Conservation (phyloP, 2,113 vertebrate species). For the Istiophorus platypterus region DNA sequence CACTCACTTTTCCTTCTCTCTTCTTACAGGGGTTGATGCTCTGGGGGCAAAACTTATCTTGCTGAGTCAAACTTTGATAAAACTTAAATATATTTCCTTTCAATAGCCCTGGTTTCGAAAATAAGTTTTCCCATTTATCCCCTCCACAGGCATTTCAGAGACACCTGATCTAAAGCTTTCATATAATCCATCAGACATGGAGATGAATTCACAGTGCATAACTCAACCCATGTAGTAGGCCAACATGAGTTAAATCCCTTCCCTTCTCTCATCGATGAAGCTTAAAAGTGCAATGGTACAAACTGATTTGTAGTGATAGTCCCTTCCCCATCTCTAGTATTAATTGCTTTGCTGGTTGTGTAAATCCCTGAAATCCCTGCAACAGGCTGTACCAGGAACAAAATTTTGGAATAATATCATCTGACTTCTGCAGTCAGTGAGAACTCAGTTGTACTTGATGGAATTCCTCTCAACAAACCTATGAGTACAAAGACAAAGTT, state of each 20-base stretch:
- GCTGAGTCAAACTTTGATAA: not conserved
- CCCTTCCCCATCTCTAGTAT: not conserved
- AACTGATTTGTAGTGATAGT: not conserved
- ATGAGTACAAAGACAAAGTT: too few relatives aligned
- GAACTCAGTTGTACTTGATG: too few relatives aligned
- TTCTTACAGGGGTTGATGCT: not conserved
- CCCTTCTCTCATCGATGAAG: not conserved
- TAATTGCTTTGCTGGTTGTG: not conserved
- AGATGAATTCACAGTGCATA: not conserved
- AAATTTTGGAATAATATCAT: not conserved
- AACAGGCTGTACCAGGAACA: not conserved
- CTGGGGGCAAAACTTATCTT: not conserved
- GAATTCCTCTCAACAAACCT: too few relatives aligned
- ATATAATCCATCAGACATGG: not conserved
- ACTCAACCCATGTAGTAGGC: not conserved
- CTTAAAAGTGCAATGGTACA: not conserved
- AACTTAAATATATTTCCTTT: conserved; percentile 21
- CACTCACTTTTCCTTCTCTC: not conserved
- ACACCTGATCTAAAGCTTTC: not conserved
- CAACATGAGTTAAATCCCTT: not conserved
- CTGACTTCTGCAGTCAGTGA: not conserved
- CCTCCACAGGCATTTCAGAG: not conserved
- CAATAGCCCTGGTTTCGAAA: not conserved
- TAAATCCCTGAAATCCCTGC: not conserved
- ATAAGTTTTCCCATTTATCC: not conserved